These are phyloP conservation scores for Ceyx cyanopectus DNA, from an alignment of 2,113 vertebrate species.

Conservation along the genomic window DNA sequence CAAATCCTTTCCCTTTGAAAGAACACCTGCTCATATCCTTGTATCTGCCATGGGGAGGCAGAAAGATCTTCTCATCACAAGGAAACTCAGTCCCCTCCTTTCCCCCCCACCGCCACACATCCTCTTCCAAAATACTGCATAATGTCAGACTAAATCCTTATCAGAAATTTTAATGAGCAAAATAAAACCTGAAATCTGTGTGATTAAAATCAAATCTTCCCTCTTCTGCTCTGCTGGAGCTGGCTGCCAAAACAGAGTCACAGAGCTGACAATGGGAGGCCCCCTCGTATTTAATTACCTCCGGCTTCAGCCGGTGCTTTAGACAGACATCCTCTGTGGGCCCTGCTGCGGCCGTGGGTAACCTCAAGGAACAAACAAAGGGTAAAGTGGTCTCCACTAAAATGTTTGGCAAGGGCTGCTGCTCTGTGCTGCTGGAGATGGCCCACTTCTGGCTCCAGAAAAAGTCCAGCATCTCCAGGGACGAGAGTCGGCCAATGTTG, in stretches of 20 bases:
- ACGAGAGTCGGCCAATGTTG: background rate
- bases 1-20: conserved; percentile 40
- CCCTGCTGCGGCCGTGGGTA: conserved; percentile 54
- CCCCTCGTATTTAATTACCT: conserved; percentile 78
- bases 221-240: conserved; percentile 76
- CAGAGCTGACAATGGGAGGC: conserved; percentile 63
- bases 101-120: conserved; percentile 40
- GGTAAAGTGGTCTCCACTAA: conserved; percentile 1
- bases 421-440: background rate
- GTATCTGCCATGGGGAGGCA: conserved; percentile 15
- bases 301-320: conserved; percentile 54
- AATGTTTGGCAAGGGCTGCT: background rate
- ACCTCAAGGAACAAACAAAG: conserved; percentile 47
- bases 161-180: conserved; percentile 83
- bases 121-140: conserved; percentile 70
- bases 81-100: background rate
- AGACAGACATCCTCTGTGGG: conserved; percentile 4
- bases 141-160: conserved; percentile 82
- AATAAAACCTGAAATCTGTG: conserved; percentile 83
- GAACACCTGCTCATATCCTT: conserved; percentile 57
- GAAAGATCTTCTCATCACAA: conserved; percentile 8
- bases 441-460: background rate
- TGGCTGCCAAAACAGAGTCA: conserved; percentile 66
- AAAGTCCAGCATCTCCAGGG: background rate
- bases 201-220: conserved; percentile 84